Base-by-base conservation (phyloP, 92 coral and sea anemone species). In the Zoanthus sociatus region DNA sequence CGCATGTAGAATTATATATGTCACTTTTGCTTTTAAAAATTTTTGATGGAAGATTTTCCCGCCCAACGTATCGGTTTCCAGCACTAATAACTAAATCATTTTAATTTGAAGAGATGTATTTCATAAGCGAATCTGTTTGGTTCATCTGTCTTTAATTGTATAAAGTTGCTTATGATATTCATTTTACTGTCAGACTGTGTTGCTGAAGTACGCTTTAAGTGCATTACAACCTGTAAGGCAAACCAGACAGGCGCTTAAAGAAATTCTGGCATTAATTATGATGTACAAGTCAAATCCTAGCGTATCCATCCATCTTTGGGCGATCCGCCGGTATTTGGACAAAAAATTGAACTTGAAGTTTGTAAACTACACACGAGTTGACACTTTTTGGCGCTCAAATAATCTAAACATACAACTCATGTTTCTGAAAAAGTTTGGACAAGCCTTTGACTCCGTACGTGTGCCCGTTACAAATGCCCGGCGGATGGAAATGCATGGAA, bases 41-140 rank as follows among this genome's bases (percentile, higher is more conserved):
- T 71, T 71, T 71, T 71, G 76, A 71, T 71, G 33, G 47, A 71
- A 71, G 76, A 71, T 71, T 71, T 71, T 71, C 74, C 74, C 12
- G 74, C 74, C 74, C 74, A 42, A 71, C 76, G 76, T 71, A 71
- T 69, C 73, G 8, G 73, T 69, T 69, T 71, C 18, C 76, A 47
- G 44, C 50, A 71, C 76, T 7, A 71, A 71, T 71, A 33, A 71
- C 54, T 50, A 50, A 47, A 37, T 9, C 37, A 70, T 70, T 71
- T 71, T 71, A 12, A 31, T 31, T 71, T 31, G 16, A 32, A 71
- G 47, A 71, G 15, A 71, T 71, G 48, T 32, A 71, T 69, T 69
- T 69, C 74, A 26, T 69, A 21, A 69, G 74, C 44, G 74, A 69
- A 69, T 21, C 44, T 69, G 33, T 26, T 69, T 69, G 74, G 74